Percentiles rank a stretch among this genome's conserved stretches.
Evolutionary conservation across 1,140 invertebrate species (phyloP).

Genomic region (Drosophila pachea): DNA sequence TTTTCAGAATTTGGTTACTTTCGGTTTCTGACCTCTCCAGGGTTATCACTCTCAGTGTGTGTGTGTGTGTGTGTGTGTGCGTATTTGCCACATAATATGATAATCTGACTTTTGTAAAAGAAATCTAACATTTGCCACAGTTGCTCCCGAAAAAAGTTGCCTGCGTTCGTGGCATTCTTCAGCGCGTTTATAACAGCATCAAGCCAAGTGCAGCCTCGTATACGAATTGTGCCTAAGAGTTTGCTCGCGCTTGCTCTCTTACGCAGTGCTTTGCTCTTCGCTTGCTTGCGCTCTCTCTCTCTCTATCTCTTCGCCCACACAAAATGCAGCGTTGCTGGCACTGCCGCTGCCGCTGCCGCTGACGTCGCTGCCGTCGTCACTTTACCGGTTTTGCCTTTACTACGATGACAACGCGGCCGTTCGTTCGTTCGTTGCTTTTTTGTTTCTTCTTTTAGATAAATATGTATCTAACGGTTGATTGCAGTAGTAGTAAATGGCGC

Average conservation of each 20-base stretch:
- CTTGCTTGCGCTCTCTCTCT: constrained; percentile 6
- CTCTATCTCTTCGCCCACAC: constrained; percentile 40
- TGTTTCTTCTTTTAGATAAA: constrained; percentile 58
- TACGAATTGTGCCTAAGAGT: constrained; percentile 3
- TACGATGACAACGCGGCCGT: constrained; percentile 37
- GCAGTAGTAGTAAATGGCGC: constrained; percentile 66
- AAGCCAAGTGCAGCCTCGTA: constrained; percentile 10
- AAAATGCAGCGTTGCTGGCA: constrained; percentile 35
- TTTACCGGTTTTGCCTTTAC: constrained; percentile 58
- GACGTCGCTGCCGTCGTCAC: constrained; percentile 1
- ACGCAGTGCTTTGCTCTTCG: constrained; percentile 22
- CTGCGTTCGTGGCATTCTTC: constrained; percentile 38
- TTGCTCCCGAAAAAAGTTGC: constrained; percentile 1
- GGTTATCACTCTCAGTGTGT: constrained; percentile 16
- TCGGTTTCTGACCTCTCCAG: constrained; percentile 25
- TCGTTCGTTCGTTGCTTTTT: not conserved
- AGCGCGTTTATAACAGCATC: constrained; percentile 30
- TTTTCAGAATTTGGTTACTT: constrained; percentile 31
- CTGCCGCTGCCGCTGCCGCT: constrained; percentile 5
- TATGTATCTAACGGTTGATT: constrained; percentile 47
- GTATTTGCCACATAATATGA: constrained; percentile 8
- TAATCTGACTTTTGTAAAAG: constrained; percentile 4
- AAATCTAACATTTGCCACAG: too few relatives aligned
- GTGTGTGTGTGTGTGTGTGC: not conserved
- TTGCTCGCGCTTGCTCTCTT: not conserved